phyloP scores from a whole-genome alignment of 23 tunicate species.

The Pegea sp. region DNA sequence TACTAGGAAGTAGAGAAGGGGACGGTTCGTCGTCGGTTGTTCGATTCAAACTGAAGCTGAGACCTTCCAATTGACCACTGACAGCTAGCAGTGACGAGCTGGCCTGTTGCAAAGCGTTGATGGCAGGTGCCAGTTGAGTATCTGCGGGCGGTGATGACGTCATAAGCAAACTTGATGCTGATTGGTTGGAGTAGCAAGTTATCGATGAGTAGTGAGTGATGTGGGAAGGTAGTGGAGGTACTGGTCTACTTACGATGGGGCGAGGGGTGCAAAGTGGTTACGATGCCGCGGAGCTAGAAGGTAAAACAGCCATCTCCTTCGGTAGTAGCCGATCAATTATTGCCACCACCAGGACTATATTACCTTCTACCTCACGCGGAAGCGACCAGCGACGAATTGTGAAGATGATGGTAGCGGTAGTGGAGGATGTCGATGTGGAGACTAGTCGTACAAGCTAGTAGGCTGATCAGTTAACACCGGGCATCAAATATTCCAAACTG shows the following conservation, averaged over 20 bases:
- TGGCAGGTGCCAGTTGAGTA: conserved; percentile 52
- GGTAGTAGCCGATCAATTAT: too few relatives aligned
- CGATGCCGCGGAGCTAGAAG: too few relatives aligned
- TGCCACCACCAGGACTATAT: too few relatives aligned
- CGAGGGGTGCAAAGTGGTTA: too few relatives aligned
- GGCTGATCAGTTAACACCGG: background rate
- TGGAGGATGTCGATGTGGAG: background rate
- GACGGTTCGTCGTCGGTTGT: conserved; percentile 1
- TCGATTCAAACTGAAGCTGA: conserved; percentile 33
- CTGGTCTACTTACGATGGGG: too few relatives aligned
- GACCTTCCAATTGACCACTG: conserved; percentile 53
- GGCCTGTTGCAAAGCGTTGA: conserved; percentile 78
- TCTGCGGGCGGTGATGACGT: too few relatives aligned
- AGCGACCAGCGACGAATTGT: background rate
- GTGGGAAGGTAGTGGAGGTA: too few relatives aligned
- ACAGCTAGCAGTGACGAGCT: conserved; percentile 70
- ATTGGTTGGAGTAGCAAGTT: too few relatives aligned
- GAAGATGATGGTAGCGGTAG: background rate
- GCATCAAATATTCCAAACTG: conserved; percentile 11
- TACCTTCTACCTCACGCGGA: conserved; percentile 1
- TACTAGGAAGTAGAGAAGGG: too few relatives aligned
- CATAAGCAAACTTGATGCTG: too few relatives aligned
- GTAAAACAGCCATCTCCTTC: too few relatives aligned
- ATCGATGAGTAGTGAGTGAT: too few relatives aligned
- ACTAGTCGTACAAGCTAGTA: background rate